Conservation (phyloP, 2,797 vertebrate species). For the Apodemus agrarius region DNA sequence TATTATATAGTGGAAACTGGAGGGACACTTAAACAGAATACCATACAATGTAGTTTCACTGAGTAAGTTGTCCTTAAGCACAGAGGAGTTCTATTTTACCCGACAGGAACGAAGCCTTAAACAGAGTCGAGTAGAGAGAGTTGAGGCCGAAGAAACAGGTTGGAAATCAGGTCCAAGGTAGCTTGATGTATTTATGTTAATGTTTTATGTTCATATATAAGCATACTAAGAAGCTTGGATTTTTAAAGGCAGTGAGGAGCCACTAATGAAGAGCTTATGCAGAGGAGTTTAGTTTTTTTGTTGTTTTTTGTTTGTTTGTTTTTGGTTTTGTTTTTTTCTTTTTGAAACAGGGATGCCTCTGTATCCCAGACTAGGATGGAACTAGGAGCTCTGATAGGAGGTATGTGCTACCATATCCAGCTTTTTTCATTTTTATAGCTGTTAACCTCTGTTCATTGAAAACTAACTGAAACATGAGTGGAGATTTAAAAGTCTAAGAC, state of each 20-base stretch:
- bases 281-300: neutral
- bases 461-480: neutral
- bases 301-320: too few relatives aligned
- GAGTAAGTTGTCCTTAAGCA: neutral
- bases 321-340: too few relatives aligned
- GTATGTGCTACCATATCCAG: neutral
- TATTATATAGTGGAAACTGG: neutral
- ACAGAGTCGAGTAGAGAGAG: neutral
- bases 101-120: neutral
- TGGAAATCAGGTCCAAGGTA: neutral
- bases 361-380: neutral
- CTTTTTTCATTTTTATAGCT: neutral
- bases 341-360: neutral
- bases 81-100: neutral
- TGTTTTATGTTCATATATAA: neutral
- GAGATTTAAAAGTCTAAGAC: constrained; percentile 16
- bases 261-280: neutral
- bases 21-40: neutral
- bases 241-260: neutral
- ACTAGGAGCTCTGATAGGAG: neutral
- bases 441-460: neutral
- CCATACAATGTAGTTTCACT: neutral
- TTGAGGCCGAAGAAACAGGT: neutral
- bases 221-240: neutral
- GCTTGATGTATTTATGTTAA: neutral